Conservation (phyloP, 2,113 vertebrate species). For the Tiliqua scincoides region DNA sequence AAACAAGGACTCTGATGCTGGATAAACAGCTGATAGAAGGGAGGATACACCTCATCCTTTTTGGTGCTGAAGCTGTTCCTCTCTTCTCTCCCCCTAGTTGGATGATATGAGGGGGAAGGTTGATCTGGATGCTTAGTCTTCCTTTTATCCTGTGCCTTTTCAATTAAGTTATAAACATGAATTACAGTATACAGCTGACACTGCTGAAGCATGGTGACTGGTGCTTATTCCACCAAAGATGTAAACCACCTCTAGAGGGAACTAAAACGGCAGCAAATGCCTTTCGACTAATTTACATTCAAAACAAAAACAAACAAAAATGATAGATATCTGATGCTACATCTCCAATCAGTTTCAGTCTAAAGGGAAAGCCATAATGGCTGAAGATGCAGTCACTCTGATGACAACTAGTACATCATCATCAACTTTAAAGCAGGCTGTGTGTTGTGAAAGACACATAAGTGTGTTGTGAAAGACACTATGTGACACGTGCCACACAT, state of each 20-base stretch:
- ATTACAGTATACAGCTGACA: neutral
- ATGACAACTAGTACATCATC: neutral
- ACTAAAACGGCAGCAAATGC: neutral
- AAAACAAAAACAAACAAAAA: neutral
- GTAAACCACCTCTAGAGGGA: neutral
- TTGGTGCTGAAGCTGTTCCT: no score
- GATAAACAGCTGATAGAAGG: no score
- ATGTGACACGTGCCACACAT: neutral
- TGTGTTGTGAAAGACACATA: neutral
- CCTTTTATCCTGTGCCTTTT: neutral
- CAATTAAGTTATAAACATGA: neutral
- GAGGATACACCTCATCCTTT: no score
- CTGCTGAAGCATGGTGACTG: neutral
- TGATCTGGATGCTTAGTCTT: no score
- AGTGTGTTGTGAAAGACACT: neutral
- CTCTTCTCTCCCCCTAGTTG: no score
- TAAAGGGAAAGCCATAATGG: neutral
- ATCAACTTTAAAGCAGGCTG: neutral
- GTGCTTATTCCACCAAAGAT: no score
- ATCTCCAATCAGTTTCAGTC: neutral
- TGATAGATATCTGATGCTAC: no score
- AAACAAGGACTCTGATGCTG: no score
- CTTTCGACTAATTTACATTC: neutral
- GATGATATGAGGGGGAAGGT: no score
- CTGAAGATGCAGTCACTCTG: neutral